phyloP scores from a whole-genome alignment of 2,113 vertebrate species.

The rat (Rattus norvegicus) region DNA sequence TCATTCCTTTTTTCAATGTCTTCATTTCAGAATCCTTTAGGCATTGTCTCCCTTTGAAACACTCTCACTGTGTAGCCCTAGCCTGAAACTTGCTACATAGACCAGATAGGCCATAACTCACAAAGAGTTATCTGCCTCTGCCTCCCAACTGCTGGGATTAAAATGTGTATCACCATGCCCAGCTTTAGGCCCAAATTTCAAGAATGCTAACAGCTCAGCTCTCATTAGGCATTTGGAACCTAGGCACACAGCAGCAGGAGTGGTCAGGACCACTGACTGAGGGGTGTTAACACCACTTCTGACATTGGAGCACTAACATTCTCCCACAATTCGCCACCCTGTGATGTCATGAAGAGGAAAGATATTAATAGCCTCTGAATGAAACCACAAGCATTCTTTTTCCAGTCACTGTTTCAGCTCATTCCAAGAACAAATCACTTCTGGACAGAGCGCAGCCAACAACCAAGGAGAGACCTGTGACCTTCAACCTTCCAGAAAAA shows the following conservation, averaged over 20 bases:
- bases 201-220: not conserved
- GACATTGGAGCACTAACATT: not conserved
- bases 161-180: not conserved
- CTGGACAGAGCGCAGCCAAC: not conserved
- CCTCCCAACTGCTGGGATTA: not conserved
- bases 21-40: not conserved
- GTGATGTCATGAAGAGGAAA: not conserved
- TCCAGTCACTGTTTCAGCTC: slow-evolving; percentile 16
- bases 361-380: slow-evolving; percentile 20
- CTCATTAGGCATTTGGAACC: not conserved
- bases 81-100: not conserved
- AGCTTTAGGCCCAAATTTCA: not conserved
- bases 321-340: not conserved
- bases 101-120: not conserved
- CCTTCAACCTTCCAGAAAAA: slow-evolving; percentile 53
- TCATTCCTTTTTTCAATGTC: not conserved
- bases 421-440: slow-evolving; percentile 39
- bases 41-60: not conserved
- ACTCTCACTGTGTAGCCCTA: not conserved
- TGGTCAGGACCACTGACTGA: not conserved
- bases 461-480: slow-evolving; percentile 33
- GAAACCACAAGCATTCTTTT: slow-evolving; percentile 56
- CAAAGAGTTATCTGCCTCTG: not conserved
- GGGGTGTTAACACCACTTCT: not conserved
- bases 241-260: not conserved